phyloP scores from a whole-genome alignment of 1,140 invertebrate species.

The Saccostrea cuccullata region DNA sequence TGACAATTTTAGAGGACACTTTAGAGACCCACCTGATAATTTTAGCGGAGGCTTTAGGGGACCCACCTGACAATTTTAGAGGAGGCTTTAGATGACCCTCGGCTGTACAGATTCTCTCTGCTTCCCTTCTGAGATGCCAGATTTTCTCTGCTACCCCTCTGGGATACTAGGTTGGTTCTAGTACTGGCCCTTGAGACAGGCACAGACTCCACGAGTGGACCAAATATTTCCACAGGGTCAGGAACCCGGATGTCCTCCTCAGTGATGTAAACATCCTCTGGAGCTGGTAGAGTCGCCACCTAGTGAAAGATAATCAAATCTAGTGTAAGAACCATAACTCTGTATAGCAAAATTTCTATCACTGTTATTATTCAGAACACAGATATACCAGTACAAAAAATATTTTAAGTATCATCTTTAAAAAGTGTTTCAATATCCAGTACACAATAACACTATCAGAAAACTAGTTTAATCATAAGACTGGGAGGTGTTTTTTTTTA shows the following conservation, averaged over 20 bases:
- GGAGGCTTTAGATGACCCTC: neutral
- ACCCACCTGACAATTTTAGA: neutral
- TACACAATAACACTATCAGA: no score
- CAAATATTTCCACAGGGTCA: constrained; percentile 40
- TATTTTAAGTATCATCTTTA: no score
- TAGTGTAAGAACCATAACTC: neutral
- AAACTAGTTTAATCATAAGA: no score
- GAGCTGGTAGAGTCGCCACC: constrained; percentile 58
- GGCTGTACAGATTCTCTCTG: constrained; percentile 38
- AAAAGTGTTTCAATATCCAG: no score
- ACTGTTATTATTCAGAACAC: no score
- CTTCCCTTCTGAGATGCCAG: constrained; percentile 35
- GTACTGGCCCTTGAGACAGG: constrained; percentile 14
- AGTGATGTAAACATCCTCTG: constrained; percentile 53
- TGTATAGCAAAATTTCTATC: no score
- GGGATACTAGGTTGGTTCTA: constrained; percentile 10
- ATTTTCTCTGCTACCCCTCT: constrained; percentile 33
- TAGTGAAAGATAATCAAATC: neutral
- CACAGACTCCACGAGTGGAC: neutral
- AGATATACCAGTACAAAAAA: no score
- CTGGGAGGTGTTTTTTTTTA: no score
- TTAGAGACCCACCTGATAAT: neutral
- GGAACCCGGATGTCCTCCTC: constrained; percentile 49
- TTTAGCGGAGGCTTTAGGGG: neutral
- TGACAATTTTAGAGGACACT: neutral